Base-by-base conservation (phyloP, 2,888 invertebrate species). In the Salticus scenicus region DNA sequence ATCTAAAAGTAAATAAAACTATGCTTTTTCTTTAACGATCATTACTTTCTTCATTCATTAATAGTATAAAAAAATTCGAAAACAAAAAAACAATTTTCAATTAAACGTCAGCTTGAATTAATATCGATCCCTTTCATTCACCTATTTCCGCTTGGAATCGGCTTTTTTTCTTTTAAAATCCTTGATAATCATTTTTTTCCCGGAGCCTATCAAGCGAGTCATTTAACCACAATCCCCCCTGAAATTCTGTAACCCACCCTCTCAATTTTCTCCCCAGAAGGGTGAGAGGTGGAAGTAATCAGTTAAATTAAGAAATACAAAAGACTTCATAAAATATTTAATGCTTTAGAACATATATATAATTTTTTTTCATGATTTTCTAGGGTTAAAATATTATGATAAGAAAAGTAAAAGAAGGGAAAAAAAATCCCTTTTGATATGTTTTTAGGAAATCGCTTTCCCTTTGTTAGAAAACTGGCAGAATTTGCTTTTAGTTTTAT, bases 171-270 rank as follows among this genome's bases (percentile, higher is more conserved):
- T 7, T 28, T 24, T 83, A 83, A 71, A 66, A 71, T 71, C 71
- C 66, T 66, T 71, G 76, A 76, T 76, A 83, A 83, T 83, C 76
- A 76, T 76, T 83, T 83, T 71, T 76, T n/a, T 82, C 66, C 63
- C 37, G 76, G 82, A 76, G 51, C 72, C 82, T 83, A 83, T 83
- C 72, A 76, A 66, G 76, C 76, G 82, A 76, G 76, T 76, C 82
- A 83, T 83, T 83, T 83, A 83, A 76, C 66, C 70, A 57, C 80
- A 82, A 75, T 82, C 81, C 75, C 63, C 71, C 51, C 64, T 24
- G 70, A 69, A 82, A 75, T 70, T 75, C 70, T 41, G 67, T 33
- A 41, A 41, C 27, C 27, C 74, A 64, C 66, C 73, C 73, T 28
- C 63, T 67, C 30, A 24, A 47, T 28, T 24, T 57, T 24, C 24